Percentiles rank a stretch among this genome's conserved stretches.
Evolutionary conservation across 2,113 vertebrate species (phyloP).

Genomic region (Falco punctatus): DNA sequence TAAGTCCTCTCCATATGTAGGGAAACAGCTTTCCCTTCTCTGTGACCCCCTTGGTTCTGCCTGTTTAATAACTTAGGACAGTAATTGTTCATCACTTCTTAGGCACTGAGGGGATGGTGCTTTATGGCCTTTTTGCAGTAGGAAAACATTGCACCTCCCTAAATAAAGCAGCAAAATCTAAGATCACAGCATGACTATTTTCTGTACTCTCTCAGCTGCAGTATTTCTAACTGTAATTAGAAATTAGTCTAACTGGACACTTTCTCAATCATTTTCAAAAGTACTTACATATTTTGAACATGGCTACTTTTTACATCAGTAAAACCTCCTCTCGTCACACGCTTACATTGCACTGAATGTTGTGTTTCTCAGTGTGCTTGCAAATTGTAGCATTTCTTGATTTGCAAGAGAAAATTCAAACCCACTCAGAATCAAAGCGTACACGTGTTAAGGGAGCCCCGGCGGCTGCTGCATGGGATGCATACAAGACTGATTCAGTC

Average conservation of each 20-base stretch:
- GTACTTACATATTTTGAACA: not conserved
- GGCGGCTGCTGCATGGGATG: rapidly evolving
- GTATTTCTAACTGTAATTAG: not conserved
- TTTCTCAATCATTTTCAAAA: not conserved
- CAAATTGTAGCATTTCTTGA: not conserved
- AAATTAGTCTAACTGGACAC: not conserved
- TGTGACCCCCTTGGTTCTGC: not conserved
- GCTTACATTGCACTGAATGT: not conserved
- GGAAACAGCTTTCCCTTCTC: not conserved
- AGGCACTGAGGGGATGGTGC: not conserved
- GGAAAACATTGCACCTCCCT: not conserved
- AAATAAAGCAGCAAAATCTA: not conserved
- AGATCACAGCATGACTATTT: not conserved
- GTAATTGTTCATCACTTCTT: not conserved
- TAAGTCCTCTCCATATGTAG: not conserved
- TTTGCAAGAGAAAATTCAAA: not conserved
- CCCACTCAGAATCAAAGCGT: rapidly evolving
- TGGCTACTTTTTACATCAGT: not conserved
- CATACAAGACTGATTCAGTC: rapidly evolving
- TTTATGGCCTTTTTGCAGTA: not conserved
- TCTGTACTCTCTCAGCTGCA: not conserved
- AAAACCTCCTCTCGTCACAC: not conserved
- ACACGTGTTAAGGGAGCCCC: rapidly evolving
- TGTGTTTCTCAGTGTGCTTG: not conserved
- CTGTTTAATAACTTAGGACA: not conserved